phyloP scores from a whole-genome alignment of 2,113 vertebrate species.

The Cepphus grylle region DNA sequence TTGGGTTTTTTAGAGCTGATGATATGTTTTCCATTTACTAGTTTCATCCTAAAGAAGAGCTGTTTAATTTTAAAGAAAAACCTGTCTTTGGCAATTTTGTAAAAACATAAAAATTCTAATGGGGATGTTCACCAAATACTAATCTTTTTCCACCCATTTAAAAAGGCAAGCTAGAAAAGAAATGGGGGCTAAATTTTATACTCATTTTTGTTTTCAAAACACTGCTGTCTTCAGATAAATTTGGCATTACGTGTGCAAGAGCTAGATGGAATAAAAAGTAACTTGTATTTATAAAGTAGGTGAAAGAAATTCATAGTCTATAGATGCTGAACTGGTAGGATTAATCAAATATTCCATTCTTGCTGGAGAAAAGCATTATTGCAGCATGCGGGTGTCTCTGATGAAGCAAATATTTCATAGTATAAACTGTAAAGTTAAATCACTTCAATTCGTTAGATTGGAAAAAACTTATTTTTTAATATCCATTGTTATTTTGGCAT shows the following conservation, averaged over 20 bases:
- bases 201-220: not conserved
- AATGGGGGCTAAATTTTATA: not conserved
- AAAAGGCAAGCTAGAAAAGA: not conserved
- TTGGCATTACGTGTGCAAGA: not conserved
- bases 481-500: not conserved
- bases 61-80: not conserved
- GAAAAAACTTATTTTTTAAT: not conserved
- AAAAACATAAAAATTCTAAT: not conserved
- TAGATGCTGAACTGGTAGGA: not conserved
- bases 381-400: not conserved
- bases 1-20: not conserved
- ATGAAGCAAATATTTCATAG: not conserved
- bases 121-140: not conserved
- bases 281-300: not conserved
- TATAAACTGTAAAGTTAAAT: not conserved
- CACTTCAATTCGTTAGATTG: not conserved
- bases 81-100: not conserved
- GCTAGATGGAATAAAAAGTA: not conserved
- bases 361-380: not conserved
- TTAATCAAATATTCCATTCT: constrained; percentile 2
- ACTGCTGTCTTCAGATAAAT: not conserved
- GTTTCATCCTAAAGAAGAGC: not conserved
- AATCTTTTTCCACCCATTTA: not conserved
- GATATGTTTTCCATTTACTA: not conserved
- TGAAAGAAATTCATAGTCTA: not conserved